Conservation (phyloP, 2,113 vertebrate genomes). For the Orientallactaga bullata region DNA sequence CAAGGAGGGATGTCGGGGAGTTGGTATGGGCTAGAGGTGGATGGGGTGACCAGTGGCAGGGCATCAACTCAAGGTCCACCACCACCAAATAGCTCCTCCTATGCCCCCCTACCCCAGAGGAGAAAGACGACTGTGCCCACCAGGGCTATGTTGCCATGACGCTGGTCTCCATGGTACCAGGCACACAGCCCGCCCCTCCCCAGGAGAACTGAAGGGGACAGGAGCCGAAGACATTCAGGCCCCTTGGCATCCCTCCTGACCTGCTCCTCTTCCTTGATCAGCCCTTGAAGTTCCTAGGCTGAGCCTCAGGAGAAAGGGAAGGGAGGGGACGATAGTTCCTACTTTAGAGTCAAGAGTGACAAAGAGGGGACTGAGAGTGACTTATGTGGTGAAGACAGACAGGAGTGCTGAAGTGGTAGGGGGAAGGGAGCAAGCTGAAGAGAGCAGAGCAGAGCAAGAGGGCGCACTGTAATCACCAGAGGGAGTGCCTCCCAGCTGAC, state of each 20-base stretch:
- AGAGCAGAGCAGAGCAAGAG: neutral
- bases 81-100: slow-evolving; percentile 34
- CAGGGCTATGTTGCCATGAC: slow-evolving; percentile 76
- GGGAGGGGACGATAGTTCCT: neutral
- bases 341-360: slow-evolving; percentile 29
- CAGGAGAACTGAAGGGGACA: slow-evolving; percentile 47
- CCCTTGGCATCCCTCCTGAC: neutral
- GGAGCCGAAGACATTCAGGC: slow-evolving; percentile 24
- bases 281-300: neutral
- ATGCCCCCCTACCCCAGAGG: neutral
- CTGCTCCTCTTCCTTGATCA: neutral
- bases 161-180: slow-evolving; percentile 77
- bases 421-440: neutral
- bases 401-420: neutral
- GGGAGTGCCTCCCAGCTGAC: slow-evolving; percentile 53
- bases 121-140: slow-evolving; percentile 61
- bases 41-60: neutral
- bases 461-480: neutral
- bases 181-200: slow-evolving; percentile 59
- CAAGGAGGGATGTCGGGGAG: neutral
- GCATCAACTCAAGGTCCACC: slow-evolving; percentile 22
- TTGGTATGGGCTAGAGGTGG: neutral
- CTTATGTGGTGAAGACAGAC: neutral
- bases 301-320: slow-evolving; percentile 1
- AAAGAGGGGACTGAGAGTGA: slow-evolving; percentile 11